These are phyloP conservation scores for Pipistrellus pipistrellus DNA, from an alignment of 2,797 vertebrate genomes.

Conservation along the genomic window DNA sequence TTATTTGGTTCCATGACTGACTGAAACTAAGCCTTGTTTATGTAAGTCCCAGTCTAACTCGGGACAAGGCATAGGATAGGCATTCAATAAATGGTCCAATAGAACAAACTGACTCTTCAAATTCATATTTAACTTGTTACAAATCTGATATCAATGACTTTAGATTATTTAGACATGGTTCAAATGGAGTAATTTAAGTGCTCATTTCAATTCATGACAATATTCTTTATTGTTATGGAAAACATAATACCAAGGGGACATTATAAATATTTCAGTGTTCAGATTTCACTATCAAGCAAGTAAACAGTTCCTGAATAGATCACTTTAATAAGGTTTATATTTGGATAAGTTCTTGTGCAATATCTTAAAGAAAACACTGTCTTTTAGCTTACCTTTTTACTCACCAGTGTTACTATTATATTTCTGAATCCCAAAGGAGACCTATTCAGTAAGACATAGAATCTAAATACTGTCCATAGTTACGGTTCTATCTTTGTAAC, in stretches of 20 bases:
- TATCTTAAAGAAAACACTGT: conserved; percentile 53
- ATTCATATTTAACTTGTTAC: conserved; percentile 52
- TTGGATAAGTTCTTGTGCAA: conserved; percentile 38
- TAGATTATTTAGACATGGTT: conserved; percentile 61
- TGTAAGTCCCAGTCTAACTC: background rate
- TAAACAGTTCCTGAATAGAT: conserved; percentile 62
- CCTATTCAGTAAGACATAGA: background rate
- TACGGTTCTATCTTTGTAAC: background rate
- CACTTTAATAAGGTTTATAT: conserved; percentile 57
- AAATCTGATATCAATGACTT: conserved; percentile 60
- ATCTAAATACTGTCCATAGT: conserved; percentile 13
- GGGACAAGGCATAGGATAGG: background rate
- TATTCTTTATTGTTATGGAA: conserved; percentile 50
- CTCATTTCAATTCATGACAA: conserved; percentile 56
- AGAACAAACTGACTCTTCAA: conserved; percentile 50
- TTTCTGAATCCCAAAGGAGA: conserved; percentile 29
- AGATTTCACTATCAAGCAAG: conserved; percentile 66
- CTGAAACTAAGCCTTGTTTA: background rate
- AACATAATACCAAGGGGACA: conserved; percentile 51
- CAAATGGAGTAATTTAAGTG: conserved; percentile 45
- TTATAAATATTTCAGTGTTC: conserved; percentile 50
- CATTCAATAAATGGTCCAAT: conserved; percentile 2
- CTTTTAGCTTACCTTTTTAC: conserved; percentile 75
- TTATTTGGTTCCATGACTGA: background rate
- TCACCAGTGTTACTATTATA: conserved; percentile 6